Evolutionary conservation across 2,888 invertebrate species (phyloP).

Genomic region (Leptinotarsa rubiginosa): DNA sequence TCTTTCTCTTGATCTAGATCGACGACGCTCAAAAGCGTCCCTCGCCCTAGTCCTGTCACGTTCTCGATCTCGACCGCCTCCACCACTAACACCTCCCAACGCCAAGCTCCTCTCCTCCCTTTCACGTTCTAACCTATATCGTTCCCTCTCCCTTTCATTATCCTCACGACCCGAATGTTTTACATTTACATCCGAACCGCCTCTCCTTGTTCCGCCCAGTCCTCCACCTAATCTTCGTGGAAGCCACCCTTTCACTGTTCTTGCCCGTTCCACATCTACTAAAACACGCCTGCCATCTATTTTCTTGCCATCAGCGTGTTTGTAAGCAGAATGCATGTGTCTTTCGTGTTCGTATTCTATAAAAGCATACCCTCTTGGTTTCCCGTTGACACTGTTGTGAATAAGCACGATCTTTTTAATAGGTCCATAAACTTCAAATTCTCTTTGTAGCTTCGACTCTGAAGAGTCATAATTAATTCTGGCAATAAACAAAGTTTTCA

Average conservation of each 20-base stretch:
- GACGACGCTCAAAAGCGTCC: constrained; percentile 42
- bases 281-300: constrained; percentile 98
- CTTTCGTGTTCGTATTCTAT: constrained; percentile 99
- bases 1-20: constrained; percentile 63
- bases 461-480: constrained; percentile 99
- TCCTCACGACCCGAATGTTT: constrained; percentile 97
- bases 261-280: constrained; percentile 97
- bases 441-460: constrained; percentile 95
- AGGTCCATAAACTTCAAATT: constrained; percentile 97
- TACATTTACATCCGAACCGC: constrained; percentile 96
- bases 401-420: constrained; percentile 96
- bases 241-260: constrained; percentile 77
- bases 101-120: too few species aligned
- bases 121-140: constrained; percentile 69
- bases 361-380: constrained; percentile 98
- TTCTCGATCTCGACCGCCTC: constrained; percentile 63
- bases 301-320: constrained; percentile 99
- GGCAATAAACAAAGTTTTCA: constrained; percentile 97
- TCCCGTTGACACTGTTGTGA: constrained; percentile 86
- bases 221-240: constrained; percentile 89
- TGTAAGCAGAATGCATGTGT: constrained; percentile 99
- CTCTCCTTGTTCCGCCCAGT: constrained; percentile 93
- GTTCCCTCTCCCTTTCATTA: constrained; percentile 86
- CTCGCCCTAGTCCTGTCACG: neutral
- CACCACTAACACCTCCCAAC: neutral